A percentile compares a stretch with the other conserved stretches of the same genome.
Conservation (phyloP, 1,140 invertebrate species). For the Brachionus plicatilis region DNA sequence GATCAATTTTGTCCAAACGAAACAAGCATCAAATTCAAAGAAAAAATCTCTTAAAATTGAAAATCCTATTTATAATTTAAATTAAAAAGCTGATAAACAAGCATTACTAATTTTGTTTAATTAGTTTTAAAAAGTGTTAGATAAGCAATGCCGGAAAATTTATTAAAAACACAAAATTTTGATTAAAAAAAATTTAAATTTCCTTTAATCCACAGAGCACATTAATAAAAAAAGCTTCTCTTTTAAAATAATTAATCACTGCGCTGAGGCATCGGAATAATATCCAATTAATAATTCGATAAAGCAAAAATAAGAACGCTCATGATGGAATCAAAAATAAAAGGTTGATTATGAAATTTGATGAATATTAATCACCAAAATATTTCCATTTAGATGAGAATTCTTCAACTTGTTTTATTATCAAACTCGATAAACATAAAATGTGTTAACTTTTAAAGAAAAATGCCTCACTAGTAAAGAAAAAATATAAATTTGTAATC, state of each 20-base stretch:
- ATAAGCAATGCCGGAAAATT: not conserved
- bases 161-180: not conserved
- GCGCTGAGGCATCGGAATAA: not conserved
- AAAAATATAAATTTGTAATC: not conserved
- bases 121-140: not conserved
- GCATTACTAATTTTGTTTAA: not conserved
- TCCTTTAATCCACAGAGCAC: not conserved
- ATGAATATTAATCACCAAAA: constrained; percentile 1
- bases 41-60: too few relatives aligned
- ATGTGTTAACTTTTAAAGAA: constrained; percentile 4
- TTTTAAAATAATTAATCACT: not conserved
- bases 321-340: not conserved
- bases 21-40: too few relatives aligned
- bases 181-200: not conserved
- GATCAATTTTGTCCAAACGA: too few relatives aligned
- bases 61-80: too few relatives aligned
- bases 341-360: not conserved
- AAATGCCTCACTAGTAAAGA: not conserved
- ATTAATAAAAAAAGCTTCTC: not conserved
- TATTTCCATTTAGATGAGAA: not conserved
- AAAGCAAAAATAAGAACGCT: not conserved
- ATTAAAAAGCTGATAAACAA: not conserved
- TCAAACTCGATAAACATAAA: not conserved
- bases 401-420: not conserved
- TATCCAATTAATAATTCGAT: not conserved